Evolutionary conservation across 1,140 invertebrate species (phyloP), one percentile per base, ranked within the genome.

Genomic region (Brachionus manjavacas): DNA sequence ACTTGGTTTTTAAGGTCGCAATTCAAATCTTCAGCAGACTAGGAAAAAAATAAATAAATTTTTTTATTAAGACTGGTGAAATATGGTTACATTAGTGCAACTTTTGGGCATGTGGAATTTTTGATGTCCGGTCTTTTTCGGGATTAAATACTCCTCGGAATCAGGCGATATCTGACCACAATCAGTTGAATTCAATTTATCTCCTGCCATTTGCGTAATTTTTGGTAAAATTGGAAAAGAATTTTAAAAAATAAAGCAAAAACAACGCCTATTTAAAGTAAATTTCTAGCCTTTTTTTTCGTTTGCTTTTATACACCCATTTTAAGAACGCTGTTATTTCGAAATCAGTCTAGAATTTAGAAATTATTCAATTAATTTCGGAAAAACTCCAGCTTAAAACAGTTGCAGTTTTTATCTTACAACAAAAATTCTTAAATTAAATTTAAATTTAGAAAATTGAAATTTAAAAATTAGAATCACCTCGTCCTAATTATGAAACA

Each of bases 1-100:
- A 20, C 14, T n/a, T 84, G 20, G 7, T 84, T 64, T 49, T 31
- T 74, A 4, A 84, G 9, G 4, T 39, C 39, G 25, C 41, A 41
- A 25, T 25, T 23, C n/a, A 81, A 6, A 12, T 81, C 79, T 35
- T 81, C 79, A 28, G 52, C 8, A 46, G 52, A 64, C 79, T 81
- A 39, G 4, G 3, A 23, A 60, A 49, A 52, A 52, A 52, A 52
- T 14, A 52, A 52, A 52, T 4, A 14, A 52, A 1, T 35, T 35
- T 0, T 35, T 35, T 6, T 35, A 35, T 7, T 7, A 35, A 35
- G 6, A 35, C 31, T 35, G 31, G 6, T 35, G 31, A 7, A 35
- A 35, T 23, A 25, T 60, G 8, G n/a, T 60, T 60, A 60, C 52
- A 60, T 20, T 25, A 1, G 52, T 9, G 52, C 52, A 20, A 7